Evolutionary conservation across 2,113 vertebrate genomes (phyloP).

Genomic region (Mastomys coucha): DNA sequence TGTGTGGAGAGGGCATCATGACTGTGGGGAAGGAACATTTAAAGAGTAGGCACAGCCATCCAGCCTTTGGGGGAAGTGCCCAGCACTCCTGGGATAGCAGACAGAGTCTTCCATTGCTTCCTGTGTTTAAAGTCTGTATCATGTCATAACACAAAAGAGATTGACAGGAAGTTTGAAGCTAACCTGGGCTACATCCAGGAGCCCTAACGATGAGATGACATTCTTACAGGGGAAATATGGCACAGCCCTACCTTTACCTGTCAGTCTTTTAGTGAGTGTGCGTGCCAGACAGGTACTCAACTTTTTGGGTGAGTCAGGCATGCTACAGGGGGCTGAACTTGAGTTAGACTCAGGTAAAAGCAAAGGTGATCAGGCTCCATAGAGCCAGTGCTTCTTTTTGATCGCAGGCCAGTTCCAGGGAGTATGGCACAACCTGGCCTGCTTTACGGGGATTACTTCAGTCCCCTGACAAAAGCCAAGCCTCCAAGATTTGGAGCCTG

Average conservation of each 20-base stretch:
- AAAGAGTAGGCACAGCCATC: slow-evolving; percentile 1
- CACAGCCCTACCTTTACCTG: not conserved
- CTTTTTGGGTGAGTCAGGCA: not conserved
- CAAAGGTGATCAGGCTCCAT: not conserved
- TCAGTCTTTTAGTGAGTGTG: not conserved
- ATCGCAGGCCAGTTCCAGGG: not conserved
- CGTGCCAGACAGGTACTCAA: not conserved
- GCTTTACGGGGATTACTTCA: not conserved
- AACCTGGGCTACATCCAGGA: not conserved
- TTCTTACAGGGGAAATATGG: not conserved
- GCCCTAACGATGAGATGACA: not conserved
- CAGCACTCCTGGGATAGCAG: not conserved
- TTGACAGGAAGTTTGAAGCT: not conserved
- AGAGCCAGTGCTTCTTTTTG: too few species aligned
- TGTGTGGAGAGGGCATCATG: not conserved
- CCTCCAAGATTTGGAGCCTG: not conserved
- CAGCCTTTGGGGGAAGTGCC: not conserved
- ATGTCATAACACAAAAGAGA: not conserved
- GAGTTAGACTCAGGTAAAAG: not conserved
- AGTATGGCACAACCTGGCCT: too few species aligned
- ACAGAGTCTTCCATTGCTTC: not conserved
- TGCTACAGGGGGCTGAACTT: not conserved
- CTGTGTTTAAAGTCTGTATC: not conserved
- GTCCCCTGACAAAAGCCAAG: not conserved
- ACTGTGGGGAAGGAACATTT: not conserved